These are phyloP conservation scores for Aythya baeri DNA, from an alignment of 2,113 vertebrate genomes.

Conservation along the genomic window DNA sequence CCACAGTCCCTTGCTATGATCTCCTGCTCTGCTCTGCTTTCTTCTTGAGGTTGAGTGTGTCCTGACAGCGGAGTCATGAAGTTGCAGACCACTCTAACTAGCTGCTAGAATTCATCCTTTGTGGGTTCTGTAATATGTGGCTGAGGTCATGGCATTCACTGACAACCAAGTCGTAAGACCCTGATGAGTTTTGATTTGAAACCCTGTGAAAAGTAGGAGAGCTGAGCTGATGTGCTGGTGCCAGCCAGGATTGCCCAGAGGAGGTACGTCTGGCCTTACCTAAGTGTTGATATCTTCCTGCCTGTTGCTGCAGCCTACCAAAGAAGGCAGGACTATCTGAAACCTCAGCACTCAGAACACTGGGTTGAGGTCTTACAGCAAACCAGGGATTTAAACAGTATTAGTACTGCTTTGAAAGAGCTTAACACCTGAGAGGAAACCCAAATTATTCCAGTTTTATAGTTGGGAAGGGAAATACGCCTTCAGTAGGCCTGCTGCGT, in stretches of 20 bases:
- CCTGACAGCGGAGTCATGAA: accelerated
- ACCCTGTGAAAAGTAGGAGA: not conserved
- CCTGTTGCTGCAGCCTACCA: not conserved
- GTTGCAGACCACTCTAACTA: not conserved
- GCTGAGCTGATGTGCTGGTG: not conserved
- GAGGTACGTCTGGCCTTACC: not conserved
- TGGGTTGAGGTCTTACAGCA: not conserved
- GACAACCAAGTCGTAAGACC: not conserved
- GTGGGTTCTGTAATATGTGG: accelerated
- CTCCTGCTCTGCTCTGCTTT: not conserved
- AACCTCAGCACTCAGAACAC: not conserved
- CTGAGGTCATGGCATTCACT: not conserved
- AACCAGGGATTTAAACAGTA: not conserved
- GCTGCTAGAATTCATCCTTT: not conserved
- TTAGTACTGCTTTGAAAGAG: not conserved
- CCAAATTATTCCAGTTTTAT: not conserved
- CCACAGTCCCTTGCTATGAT: not conserved
- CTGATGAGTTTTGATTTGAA: not conserved
- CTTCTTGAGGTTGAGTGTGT: no score
- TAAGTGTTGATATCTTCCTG: not conserved
- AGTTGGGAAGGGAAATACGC: not conserved
- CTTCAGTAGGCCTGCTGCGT: not conserved
- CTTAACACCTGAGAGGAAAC: not conserved
- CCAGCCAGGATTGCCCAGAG: not conserved
- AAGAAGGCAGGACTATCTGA: not conserved